Percentiles rank a stretch among this genome's conserved stretches.
Evolutionary conservation across 2,113 vertebrate genomes (phyloP).

Genomic region (Numida meleagris): DNA sequence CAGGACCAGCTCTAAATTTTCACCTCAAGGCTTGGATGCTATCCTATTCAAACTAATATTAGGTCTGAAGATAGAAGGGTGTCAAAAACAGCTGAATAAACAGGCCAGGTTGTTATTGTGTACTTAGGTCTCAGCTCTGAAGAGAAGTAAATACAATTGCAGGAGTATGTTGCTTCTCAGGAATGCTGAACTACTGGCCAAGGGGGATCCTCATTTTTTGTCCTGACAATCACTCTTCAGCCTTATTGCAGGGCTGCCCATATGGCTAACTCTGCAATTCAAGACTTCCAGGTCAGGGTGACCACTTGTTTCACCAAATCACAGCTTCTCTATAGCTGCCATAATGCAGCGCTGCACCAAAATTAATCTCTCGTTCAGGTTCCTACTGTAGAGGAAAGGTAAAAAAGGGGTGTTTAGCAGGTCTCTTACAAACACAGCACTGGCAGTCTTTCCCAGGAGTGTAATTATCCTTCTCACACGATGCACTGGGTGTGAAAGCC

Average conservation of each 20-base stretch:
- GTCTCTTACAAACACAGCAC: neutral
- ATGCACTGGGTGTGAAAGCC: slow-evolving; percentile 17
- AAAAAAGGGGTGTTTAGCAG: neutral
- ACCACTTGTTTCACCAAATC: slow-evolving; percentile 1
- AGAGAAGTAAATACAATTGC: slow-evolving; percentile 33
- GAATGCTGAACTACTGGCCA: slow-evolving; percentile 38
- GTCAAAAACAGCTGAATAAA: slow-evolving; percentile 67
- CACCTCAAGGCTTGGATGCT: slow-evolving; percentile 39
- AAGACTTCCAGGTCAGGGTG: neutral
- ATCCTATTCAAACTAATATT: slow-evolving; percentile 53
- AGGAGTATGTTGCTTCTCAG: slow-evolving; percentile 28
- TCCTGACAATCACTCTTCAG: accelerated
- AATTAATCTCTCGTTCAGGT: neutral
- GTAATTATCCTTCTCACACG: neutral
- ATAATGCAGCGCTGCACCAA: neutral
- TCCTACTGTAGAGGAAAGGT: neutral
- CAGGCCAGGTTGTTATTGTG: slow-evolving; percentile 37
- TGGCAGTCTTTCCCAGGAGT: slow-evolving; percentile 10
- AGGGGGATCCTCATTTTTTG: neutral
- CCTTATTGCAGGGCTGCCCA: neutral
- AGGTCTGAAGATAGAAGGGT: slow-evolving; percentile 52
- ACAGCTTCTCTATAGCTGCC: neutral
- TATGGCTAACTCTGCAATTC: neutral
- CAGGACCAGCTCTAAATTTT: slow-evolving; percentile 27
- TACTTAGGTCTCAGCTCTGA: neutral